Percentiles rank a stretch among this genome's conserved stretches.
phyloP scores from a whole-genome alignment of 2,888 invertebrate genomes.

The Hemithea aestivaria region DNA sequence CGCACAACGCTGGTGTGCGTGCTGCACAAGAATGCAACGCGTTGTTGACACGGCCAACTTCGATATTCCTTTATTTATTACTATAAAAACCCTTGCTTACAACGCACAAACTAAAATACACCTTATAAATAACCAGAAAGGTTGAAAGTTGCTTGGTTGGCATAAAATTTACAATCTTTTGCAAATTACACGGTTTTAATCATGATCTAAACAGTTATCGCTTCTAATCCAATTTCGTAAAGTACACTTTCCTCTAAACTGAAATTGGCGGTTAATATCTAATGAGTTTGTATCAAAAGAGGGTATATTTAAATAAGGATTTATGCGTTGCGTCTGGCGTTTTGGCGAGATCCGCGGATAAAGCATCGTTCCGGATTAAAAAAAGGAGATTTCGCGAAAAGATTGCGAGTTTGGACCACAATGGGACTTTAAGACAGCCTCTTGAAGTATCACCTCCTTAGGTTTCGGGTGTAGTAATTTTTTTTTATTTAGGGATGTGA shows the following conservation, averaged over 20 bases:
- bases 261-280: conserved; percentile 31
- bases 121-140: neutral
- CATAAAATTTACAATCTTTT: conserved; percentile 38
- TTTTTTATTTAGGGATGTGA: conserved; percentile 21
- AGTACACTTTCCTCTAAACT: conserved; percentile 30
- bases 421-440: conserved; percentile 43
- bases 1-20: conserved; percentile 38
- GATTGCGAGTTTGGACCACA: conserved; percentile 53
- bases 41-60: conserved; percentile 78
- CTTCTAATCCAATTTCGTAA: conserved; percentile 31
- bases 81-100: conserved; percentile 68
- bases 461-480: conserved; percentile 33
- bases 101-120: conserved; percentile 22
- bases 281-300: conserved; percentile 31
- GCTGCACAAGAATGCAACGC: conserved; percentile 76
- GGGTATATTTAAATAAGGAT: conserved; percentile 78
- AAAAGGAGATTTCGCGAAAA: conserved; percentile 50
- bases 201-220: conserved; percentile 32
- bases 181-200: conserved; percentile 17
- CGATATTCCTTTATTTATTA: conserved; percentile 79
- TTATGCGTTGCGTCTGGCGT: conserved; percentile 76
- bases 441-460: conserved; percentile 44
- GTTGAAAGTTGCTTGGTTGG: conserved; percentile 20
- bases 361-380: conserved; percentile 60
- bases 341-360: conserved; percentile 76